A percentile compares a stretch with the other conserved stretches of the same genome.
phyloP scores from a whole-genome alignment of 2,113 vertebrate species.

The Actinemys pallida region DNA sequence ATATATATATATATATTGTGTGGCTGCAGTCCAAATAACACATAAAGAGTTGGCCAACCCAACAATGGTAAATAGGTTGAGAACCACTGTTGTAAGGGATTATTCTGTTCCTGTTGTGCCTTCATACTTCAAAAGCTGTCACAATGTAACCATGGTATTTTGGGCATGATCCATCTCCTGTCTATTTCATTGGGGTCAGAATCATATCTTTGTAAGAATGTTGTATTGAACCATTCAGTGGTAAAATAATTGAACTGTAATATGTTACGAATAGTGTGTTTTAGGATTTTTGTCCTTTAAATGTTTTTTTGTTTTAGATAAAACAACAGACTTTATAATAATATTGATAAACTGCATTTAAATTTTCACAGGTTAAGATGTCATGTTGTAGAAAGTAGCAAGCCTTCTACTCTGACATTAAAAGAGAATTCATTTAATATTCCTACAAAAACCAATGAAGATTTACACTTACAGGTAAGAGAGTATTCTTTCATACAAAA shows the following conservation, averaged over 20 bases:
- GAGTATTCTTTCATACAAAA: neutral
- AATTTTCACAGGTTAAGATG: constrained; percentile 88
- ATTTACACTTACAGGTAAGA: constrained; percentile 87
- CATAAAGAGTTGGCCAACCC: too few species aligned
- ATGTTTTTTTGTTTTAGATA: neutral
- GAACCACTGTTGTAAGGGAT: neutral
- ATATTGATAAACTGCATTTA: neutral
- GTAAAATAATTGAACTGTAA: neutral
- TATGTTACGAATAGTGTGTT: neutral
- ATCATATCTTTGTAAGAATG: neutral
- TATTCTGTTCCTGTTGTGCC: neutral
- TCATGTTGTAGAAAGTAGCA: constrained; percentile 86
- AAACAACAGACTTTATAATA: neutral
- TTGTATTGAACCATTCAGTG: neutral
- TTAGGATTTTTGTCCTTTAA: neutral
- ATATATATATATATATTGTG: too few species aligned
- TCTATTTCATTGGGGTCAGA: neutral
- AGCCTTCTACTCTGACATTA: constrained; percentile 77
- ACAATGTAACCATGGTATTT: neutral
- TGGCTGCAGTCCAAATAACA: too few species aligned
- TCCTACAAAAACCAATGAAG: constrained; percentile 81
- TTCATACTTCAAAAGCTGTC: neutral
- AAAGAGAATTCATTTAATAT: constrained; percentile 78
- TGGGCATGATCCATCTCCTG: neutral
- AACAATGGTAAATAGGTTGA: too few species aligned